A percentile compares a stretch with the other conserved stretches of the same genome.
Conservation (phyloP, 2,113 vertebrate species). For the Gavia stellata region DNA sequence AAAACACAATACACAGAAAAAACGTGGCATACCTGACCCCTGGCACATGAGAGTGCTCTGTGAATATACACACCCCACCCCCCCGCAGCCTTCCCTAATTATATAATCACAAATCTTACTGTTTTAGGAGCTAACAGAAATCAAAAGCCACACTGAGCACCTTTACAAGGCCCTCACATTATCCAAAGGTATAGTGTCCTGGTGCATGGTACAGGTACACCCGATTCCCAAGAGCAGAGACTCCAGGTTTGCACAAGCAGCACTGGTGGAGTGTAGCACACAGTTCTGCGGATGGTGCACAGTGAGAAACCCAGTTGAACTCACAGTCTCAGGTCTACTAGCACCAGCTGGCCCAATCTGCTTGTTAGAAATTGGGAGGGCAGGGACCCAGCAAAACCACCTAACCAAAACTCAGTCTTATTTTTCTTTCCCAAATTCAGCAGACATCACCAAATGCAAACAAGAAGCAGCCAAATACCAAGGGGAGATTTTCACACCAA, state of each 20-base stretch:
- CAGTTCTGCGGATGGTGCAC: fast-evolving
- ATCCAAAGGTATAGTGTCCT: fast-evolving
- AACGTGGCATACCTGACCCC: not conserved
- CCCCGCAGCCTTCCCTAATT: not conserved
- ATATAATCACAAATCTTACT: not conserved
- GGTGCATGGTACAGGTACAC: not conserved
- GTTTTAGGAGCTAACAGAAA: not conserved
- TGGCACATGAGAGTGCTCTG: not conserved
- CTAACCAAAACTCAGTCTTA: not conserved
- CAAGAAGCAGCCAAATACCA: not conserved
- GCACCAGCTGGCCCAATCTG: not conserved
- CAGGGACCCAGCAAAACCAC: not conserved
- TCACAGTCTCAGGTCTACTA: not conserved
- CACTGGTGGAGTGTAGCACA: fast-evolving
- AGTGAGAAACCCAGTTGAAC: not conserved
- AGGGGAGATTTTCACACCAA: not conserved
- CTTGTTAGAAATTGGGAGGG: not conserved
- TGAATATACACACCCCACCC: not conserved
- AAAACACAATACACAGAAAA: not conserved
- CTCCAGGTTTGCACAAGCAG: not conserved
- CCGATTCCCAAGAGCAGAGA: not conserved
- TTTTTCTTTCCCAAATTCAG: not conserved
- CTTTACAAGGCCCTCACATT: not conserved
- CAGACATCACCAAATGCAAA: not conserved
- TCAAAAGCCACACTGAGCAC: not conserved